Base-by-base conservation (phyloP, 2,888 invertebrate species). In the Drosophila yooni region DNA sequence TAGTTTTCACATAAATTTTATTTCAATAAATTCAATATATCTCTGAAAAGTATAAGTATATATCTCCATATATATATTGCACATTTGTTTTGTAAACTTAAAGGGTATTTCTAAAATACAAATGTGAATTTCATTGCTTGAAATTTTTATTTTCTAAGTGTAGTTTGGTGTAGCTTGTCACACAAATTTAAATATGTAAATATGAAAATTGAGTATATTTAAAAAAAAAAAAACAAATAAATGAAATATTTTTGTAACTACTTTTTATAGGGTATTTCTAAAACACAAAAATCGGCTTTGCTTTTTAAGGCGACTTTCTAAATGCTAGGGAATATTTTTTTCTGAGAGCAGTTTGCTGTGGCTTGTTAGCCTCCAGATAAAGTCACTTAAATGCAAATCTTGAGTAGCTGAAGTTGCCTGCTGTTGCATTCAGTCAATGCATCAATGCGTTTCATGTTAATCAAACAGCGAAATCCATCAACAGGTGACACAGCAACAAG, bases 381-480 rank as follows among this genome's bases (percentile, higher is more conserved):
- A 82, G 83, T 74, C 84, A 86, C 84, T 86, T 83, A 83, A 79
- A 81, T 79, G 74, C 58, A 69, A 66, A 75, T 65, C 56, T 60
- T 65, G 56, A 70, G 68, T 75, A 70, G 74, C 56, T 29, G n/a
- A 27, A 36, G n/a, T 38, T 27, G 38, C 13, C 38, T 56, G 21
- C 60, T 38, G 60, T 54, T 65, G 51, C 68, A 66, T 77, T 76
- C 77, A 84, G 74, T 88, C 90, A 74, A 82, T 80, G 72, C 74
- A 88, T 85, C 86, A 90, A 85, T 84, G 85, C 86, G 71, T 70
- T 88, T 83, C 88, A 88, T 90, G 87, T 83, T 87, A 89, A 90
- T 89, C 88, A 90, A 89, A 85, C 80, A 82, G 83, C 83, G 86
- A 83, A 88, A 88, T 85, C 82, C 83, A 88, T 88, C 87, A 89